phyloP scores from a whole-genome alignment of 2,888 invertebrate genomes.

The Acanthopleura granulata region DNA sequence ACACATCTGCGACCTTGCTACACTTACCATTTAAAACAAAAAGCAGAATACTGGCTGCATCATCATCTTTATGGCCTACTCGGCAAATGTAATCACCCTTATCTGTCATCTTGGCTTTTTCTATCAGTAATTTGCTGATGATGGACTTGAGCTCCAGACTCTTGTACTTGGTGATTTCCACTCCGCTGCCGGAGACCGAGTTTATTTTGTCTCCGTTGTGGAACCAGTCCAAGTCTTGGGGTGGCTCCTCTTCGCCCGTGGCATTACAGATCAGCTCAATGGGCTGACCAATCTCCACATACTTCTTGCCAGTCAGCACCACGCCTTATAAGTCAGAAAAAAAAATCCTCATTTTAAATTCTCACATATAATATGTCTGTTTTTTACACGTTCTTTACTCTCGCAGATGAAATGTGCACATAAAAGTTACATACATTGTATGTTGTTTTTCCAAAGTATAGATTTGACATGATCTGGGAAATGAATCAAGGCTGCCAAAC shows the following conservation, averaged over 20 bases:
- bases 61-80: background rate
- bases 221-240: constrained; percentile 55
- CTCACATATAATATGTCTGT: no score
- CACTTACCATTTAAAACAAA: constrained; percentile 11
- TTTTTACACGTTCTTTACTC: no score
- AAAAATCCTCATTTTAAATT: background rate
- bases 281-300: constrained; percentile 45
- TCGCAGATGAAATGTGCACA: no score
- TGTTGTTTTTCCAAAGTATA: no score
- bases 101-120: background rate
- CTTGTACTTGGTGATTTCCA: constrained; percentile 20
- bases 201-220: constrained; percentile 45
- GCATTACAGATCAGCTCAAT: constrained; percentile 52
- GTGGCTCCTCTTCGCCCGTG: constrained; percentile 47
- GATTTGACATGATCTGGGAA: no score
- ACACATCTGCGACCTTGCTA: background rate
- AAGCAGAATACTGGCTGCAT: background rate
- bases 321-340: constrained; percentile 36
- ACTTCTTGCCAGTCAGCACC: constrained; percentile 37
- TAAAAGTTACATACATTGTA: no score
- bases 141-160: background rate
- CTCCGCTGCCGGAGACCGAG: constrained; percentile 29
- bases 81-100: constrained; percentile 6
- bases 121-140: background rate
- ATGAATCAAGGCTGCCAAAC: no score